These are phyloP conservation scores for Ostrea denselamellosa DNA, from an alignment of 1,140 invertebrate genomes.

Conservation along the genomic window DNA sequence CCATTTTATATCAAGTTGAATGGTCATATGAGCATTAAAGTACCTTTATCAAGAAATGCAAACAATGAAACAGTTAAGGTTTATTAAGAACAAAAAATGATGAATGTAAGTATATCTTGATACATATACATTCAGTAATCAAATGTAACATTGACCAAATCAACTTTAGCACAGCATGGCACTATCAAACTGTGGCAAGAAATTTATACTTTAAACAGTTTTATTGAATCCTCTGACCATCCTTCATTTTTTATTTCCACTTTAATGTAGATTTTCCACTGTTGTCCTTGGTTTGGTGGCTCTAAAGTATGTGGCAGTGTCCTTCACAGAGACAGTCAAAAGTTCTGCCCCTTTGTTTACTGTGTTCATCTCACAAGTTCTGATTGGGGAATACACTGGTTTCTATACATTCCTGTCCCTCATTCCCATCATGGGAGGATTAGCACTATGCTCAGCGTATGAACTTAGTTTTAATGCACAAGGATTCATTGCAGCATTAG, in stretches of 20 bases:
- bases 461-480: constrained; percentile 89
- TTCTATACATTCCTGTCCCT: constrained; percentile 88
- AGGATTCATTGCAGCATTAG: constrained; percentile 89
- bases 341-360: constrained; percentile 92
- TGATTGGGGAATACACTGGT: constrained; percentile 85
- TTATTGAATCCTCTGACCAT: neutral
- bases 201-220: too few species aligned
- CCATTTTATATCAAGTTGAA: too few species aligned
- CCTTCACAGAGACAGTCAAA: constrained; percentile 92
- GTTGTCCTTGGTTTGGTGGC: constrained; percentile 88
- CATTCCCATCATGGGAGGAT: constrained; percentile 90
- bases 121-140: too few species aligned
- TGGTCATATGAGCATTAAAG: too few species aligned
- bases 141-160: too few species aligned
- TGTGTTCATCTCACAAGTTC: constrained; percentile 86
- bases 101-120: too few species aligned
- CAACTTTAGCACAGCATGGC: too few species aligned
- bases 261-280: constrained; percentile 84
- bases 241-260: constrained; percentile 29
- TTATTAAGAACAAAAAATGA: too few species aligned
- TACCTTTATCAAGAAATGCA: too few species aligned
- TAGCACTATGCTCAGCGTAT: constrained; percentile 90
- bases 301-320: constrained; percentile 90
- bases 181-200: too few species aligned
- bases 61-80: too few species aligned